Conservation (phyloP, 1,140 invertebrate species). For the Drosophila sproati region DNA sequence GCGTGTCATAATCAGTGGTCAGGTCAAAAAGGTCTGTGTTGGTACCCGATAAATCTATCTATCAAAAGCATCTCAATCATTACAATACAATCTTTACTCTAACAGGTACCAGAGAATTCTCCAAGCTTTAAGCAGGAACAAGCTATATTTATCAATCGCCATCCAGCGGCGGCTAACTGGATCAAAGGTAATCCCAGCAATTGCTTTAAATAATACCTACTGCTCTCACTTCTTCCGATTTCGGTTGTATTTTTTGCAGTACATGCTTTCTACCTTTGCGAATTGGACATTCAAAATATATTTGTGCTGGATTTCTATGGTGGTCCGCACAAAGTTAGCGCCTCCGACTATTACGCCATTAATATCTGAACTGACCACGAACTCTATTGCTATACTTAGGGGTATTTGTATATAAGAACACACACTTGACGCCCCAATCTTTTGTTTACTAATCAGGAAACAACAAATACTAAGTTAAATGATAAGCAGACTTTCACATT, state of each 20-base stretch:
- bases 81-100: neutral
- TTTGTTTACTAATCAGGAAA: conserved; percentile 1
- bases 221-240: conserved; percentile 21
- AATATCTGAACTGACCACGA: conserved; percentile 23
- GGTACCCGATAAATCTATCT: too few relatives aligned
- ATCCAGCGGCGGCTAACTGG: conserved; percentile 89
- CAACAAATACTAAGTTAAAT: neutral
- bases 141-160: conserved; percentile 88
- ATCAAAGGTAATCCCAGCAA: conserved; percentile 76
- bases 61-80: too few relatives aligned
- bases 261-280: conserved; percentile 91
- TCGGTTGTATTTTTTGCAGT: conserved; percentile 85
- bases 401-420: neutral
- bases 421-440: neutral
- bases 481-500: conserved; percentile 6
- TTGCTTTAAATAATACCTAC: conserved; percentile 10
- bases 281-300: conserved; percentile 89
- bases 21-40: conserved; percentile 87
- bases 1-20: conserved; percentile 89
- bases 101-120: conserved; percentile 86
- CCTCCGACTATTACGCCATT: conserved; percentile 87
- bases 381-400: neutral
- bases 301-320: conserved; percentile 91
- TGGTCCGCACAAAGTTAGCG: conserved; percentile 88
- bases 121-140: conserved; percentile 87